Base-by-base conservation (phyloP, 2,113 vertebrate genomes). In the Macaca fascicularis region DNA sequence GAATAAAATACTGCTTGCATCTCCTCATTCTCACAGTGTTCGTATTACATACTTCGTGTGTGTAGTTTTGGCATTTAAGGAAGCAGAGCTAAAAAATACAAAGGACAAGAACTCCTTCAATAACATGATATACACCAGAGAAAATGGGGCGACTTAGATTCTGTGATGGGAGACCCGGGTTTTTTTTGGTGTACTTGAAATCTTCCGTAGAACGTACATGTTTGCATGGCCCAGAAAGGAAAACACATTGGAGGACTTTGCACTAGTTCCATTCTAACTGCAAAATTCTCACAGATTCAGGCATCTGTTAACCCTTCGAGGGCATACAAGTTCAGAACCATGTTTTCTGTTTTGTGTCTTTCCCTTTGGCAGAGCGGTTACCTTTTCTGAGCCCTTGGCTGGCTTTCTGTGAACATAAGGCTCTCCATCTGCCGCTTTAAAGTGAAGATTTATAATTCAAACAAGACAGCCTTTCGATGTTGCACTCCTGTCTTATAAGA, bases 331-430 rank as follows among this genome's bases (percentile, higher is more conserved):
- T 93, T 78, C 6, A 25, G 43, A 96, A 19, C 50, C 10, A 4
- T 17, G 20, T 57, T 59, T 86, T 80, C 43, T 79, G 32, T 35
- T 72, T 92, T 55, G 13, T n/a, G 5, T 43, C 70, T 52, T 43
- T 69, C 40, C 40, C 59, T 38, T 64, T 78, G 83, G 76, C 76
- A 1, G 3, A 35, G 55, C 25, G 2, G 76, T 76, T 76, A 43
- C 76, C 81, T 90, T 43, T 48, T 43, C 38, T 80, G 59, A 80
- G 80, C 40, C 8, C 8, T 89, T 76, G 86, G 96, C 93, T 92
- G 76, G 94, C 89, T 3, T 69, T 57, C 67, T 57, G 86, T 67
- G 86, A 83, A 74, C 90, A 94, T 75, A 90, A 72, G 93, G 93
- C 0, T 0, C 43, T 23, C 91, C 93, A 95, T 96, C 96, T 97